Evolutionary conservation across 2,113 vertebrate species (phyloP), one percentile per base, ranked within the genome.

Genomic region (Tringa solitaria): DNA sequence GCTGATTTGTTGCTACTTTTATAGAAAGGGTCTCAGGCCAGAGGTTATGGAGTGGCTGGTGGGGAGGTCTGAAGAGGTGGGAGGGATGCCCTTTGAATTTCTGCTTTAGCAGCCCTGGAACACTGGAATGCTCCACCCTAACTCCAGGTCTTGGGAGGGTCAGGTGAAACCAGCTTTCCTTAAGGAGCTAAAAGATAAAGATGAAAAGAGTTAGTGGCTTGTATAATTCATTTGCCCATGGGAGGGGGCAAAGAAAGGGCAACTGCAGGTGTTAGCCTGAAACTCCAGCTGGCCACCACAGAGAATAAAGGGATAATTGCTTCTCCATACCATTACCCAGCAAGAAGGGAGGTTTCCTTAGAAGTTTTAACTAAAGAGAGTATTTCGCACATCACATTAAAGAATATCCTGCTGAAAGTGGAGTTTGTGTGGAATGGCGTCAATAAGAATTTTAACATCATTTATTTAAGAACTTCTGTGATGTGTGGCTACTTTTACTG

Each of bases 51-150:
- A 94, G 63, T 73, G 91, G 89, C 92, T 95, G 57, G 91, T 91
- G 82, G 95, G 79, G 88, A 69, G 39, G 89, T 97, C 87, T 96
- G 84, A 96, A 96, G 83, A 94, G 78, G 39, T 92, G 87, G 92
- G 90, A 96, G 79, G 74, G 85, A 81, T 67, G 73, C 46, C 69
- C 87, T 96, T 97, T 96, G 93, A 97, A 95, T 94, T 95, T 87
- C 80, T 89, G 43, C 46, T 93, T 91, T 95, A 76, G 82, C 57
- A 93, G 82, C 59, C 46, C 63, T 87, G 76, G 82, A 96, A 86
- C 88, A 69, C 63, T 87, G 76, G 84, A 96, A 86, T 91, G 73
- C 53, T 89, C 85, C 60, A 65, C 76, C 89, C 83, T 78, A 57
- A 87, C 83, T 91, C 73, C 43, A 82, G 90, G 92, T 89, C 92